phyloP scores from a whole-genome alignment of 2,888 invertebrate genomes.

The Lasioglossum pauxillum region DNA sequence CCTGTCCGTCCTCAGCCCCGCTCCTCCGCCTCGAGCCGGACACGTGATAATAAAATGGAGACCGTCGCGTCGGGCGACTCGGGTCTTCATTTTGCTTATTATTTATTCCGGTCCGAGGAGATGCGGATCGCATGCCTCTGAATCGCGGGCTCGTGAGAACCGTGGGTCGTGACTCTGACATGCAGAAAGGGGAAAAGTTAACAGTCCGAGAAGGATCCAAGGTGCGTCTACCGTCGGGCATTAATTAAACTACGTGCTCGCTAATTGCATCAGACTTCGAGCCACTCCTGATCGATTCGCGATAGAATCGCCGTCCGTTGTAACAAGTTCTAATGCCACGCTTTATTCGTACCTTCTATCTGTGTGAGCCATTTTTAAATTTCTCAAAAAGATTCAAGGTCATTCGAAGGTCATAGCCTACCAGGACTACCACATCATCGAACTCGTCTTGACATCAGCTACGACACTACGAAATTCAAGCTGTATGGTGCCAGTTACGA shows the following conservation, averaged over 20 bases:
- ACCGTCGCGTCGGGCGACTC: neutral
- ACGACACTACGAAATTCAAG: too few species aligned
- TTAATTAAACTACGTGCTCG: constrained; percentile 48
- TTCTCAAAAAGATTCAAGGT: too few species aligned
- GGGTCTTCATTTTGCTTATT: constrained; percentile 38
- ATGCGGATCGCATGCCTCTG: constrained; percentile 43
- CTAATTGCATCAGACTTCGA: constrained; percentile 46
- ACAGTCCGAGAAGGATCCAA: constrained; percentile 27
- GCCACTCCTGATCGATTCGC: constrained; percentile 8
- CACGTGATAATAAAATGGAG: constrained; percentile 28
- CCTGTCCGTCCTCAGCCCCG: constrained; percentile 43
- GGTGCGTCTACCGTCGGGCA: constrained; percentile 36
- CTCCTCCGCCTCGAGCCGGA: constrained; percentile 21
- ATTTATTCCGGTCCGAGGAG: constrained; percentile 21
- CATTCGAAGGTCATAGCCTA: too few species aligned
- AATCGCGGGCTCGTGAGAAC: constrained; percentile 49
- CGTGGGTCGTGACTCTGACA: constrained; percentile 31
- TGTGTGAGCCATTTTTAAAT: neutral
- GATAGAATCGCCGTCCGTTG: neutral
- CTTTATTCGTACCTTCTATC: neutral
- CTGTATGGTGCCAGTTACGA: too few species aligned
- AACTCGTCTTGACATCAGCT: too few species aligned
- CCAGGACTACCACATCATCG: too few species aligned
- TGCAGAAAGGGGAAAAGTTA: constrained; percentile 32
- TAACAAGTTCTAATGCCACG: neutral